These are phyloP conservation scores for Tenthredo mesomela DNA, from an alignment of 2,888 invertebrate genomes.

Conservation along the genomic window DNA sequence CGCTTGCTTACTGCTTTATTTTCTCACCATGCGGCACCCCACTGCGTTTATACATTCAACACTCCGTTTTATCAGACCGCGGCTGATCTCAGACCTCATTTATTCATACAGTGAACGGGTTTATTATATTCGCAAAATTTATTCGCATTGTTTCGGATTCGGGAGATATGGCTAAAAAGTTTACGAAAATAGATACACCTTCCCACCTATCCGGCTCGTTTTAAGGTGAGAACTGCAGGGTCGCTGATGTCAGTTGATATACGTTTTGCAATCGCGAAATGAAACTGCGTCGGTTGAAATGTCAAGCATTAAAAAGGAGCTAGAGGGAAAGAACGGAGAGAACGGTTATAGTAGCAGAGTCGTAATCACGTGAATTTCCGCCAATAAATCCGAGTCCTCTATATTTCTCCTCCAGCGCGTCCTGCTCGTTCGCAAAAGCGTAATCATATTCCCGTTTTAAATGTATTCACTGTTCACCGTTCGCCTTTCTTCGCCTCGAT, in stretches of 20 bases:
- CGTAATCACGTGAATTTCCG: conserved; percentile 62
- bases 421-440: conserved; percentile 44
- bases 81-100: conserved; percentile 47
- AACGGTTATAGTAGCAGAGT: conserved; percentile 1
- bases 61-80: conserved; percentile 37
- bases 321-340: not conserved
- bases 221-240: not conserved
- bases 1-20: conserved; percentile 57
- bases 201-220: not conserved
- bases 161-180: not conserved
- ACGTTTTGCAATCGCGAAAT: not conserved
- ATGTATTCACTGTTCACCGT: conserved; percentile 69
- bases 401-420: conserved; percentile 13
- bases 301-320: not conserved
- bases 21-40: conserved; percentile 49
- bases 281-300: not conserved
- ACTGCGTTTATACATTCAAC: conserved; percentile 52
- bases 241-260: not conserved
- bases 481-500: conserved; percentile 53
- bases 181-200: not conserved
- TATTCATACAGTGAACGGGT: conserved; percentile 50
- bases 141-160: conserved; percentile 39
- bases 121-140: conserved; percentile 44
- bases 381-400: conserved; percentile 69
- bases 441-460: conserved; percentile 74